phyloP scores from a whole-genome alignment of 2,113 vertebrate genomes.

The Brienomyrus longianalis region DNA sequence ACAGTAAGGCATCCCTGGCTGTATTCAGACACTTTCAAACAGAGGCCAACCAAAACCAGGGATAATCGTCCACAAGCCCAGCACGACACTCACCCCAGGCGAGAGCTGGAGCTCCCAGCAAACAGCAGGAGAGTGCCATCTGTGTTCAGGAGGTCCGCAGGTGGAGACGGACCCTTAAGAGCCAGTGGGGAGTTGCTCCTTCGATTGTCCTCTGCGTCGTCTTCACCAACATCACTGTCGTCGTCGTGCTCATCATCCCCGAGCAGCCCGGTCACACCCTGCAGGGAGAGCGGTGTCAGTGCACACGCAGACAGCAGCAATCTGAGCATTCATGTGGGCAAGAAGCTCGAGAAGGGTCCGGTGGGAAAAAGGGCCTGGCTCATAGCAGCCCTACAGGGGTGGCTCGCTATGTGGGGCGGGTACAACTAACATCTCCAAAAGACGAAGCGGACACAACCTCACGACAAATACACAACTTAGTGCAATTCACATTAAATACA shows the following conservation, averaged over 20 bases:
- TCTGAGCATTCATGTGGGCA: background rate
- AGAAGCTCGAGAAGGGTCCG: background rate
- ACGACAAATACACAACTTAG: background rate
- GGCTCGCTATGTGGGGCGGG: background rate
- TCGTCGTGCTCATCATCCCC: slow-evolving; percentile 52
- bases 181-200: slow-evolving; percentile 53
- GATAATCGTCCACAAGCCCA: background rate
- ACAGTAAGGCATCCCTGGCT: background rate
- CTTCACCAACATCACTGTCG: slow-evolving; percentile 49
- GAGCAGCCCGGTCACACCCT: slow-evolving; percentile 72
- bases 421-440: background rate
- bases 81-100: slow-evolving; percentile 63
- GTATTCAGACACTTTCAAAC: background rate
- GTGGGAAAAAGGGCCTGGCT: background rate
- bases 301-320: background rate
- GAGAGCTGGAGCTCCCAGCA: slow-evolving; percentile 78
- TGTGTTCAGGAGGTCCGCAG: slow-evolving; percentile 56
- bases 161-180: slow-evolving; percentile 43
- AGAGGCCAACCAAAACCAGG: background rate
- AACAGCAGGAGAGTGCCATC: slow-evolving; percentile 85
- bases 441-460: background rate
- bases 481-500: background rate
- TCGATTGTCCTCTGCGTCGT: slow-evolving; percentile 45
- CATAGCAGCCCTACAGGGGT: background rate
- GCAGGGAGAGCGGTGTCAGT: slow-evolving; percentile 16